Evolutionary conservation across 64 coral and sea anemone species (phyloP).

Genomic region (Platygyra sinensis): DNA sequence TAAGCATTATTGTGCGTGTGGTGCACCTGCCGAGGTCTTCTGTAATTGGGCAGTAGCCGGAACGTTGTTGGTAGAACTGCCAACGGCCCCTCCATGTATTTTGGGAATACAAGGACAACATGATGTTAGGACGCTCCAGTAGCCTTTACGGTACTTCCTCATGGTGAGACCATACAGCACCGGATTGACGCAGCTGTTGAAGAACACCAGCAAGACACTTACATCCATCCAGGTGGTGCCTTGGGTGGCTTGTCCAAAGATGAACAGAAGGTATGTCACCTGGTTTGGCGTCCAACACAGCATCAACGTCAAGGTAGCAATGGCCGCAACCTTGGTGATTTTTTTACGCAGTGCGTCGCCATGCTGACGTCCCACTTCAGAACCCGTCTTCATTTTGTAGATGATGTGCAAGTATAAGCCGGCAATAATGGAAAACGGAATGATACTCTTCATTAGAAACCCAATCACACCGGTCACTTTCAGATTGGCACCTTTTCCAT

Average conservation of each 20-base stretch:
- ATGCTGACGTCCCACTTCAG: not conserved
- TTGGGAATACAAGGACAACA: not conserved
- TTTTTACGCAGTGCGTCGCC: slow-evolving; percentile 10
- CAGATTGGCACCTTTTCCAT: not conserved
- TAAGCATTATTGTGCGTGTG: no score
- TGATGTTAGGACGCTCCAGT: slow-evolving; percentile 25
- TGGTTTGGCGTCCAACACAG: slow-evolving; percentile 55
- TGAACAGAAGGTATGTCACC: slow-evolving; percentile 29
- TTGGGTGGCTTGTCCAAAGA: not conserved
- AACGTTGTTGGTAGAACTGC: not conserved
- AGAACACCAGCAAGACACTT: slow-evolving; percentile 14
- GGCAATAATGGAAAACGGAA: slow-evolving; percentile 19
- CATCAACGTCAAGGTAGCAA: slow-evolving; percentile 34
- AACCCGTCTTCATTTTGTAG: slow-evolving; percentile 39
- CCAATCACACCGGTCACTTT: slow-evolving; percentile 12
- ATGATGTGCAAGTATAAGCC: slow-evolving; percentile 34
- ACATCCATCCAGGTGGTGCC: not conserved
- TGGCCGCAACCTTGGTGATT: slow-evolving; percentile 40
- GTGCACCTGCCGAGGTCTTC: no score
- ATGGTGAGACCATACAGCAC: slow-evolving; percentile 45
- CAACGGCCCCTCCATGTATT: not conserved
- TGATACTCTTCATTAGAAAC: slow-evolving; percentile 21
- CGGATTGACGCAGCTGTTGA: slow-evolving; percentile 58
- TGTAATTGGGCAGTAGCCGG: no score
- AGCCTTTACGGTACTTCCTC: slow-evolving; percentile 54